A percentile compares a stretch with the other conserved stretches of the same genome.
phyloP scores from a whole-genome alignment of 2,797 vertebrate genomes.

The Lacerta viridis region DNA sequence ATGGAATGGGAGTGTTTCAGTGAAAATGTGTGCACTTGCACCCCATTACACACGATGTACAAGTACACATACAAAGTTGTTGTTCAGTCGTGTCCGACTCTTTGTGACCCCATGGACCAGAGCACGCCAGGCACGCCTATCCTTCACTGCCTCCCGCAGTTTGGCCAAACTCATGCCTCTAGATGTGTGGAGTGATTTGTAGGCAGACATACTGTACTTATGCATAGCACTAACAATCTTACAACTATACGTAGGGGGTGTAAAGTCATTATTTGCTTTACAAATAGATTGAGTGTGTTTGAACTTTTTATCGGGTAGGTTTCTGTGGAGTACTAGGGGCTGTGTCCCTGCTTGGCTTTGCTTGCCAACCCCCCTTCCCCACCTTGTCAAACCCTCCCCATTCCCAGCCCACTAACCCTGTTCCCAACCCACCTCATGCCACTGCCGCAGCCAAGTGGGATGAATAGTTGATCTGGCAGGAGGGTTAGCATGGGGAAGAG shows the following conservation, averaged over 20 bases:
- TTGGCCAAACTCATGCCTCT: not conserved
- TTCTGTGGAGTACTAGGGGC: not conserved
- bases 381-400: too few relatives aligned
- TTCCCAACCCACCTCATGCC: too few relatives aligned
- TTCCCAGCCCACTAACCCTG: too few relatives aligned
- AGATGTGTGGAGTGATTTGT: not conserved
- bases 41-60: not conserved
- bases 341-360: too few relatives aligned
- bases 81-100: too few relatives aligned
- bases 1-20: not conserved
- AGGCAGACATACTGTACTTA: not conserved
- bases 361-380: too few relatives aligned
- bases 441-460: too few relatives aligned
- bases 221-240: not conserved
- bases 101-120: too few relatives aligned
- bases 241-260: not conserved
- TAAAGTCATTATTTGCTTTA: not conserved
- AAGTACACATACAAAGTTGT: not conserved
- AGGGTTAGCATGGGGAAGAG: too few relatives aligned
- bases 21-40: not conserved
- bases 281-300: not conserved
- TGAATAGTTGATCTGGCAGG: too few relatives aligned
- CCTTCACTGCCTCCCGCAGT: too few relatives aligned
- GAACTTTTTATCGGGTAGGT: not conserved
- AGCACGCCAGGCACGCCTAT: too few relatives aligned